Base-by-base conservation (phyloP, 92 coral and sea anemone genomes). In the Palythoa grandiflora region DNA sequence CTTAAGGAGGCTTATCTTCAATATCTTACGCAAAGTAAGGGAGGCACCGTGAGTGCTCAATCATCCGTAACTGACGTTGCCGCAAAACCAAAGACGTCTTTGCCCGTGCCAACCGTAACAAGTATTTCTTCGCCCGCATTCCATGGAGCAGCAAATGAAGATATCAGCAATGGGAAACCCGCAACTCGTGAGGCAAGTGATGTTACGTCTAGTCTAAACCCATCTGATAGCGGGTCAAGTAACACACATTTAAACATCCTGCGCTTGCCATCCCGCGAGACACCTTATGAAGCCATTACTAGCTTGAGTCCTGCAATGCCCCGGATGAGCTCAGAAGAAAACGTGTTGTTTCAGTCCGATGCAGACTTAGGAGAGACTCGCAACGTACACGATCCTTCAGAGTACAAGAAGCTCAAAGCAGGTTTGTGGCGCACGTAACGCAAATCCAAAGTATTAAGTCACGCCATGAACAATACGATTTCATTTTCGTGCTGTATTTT, bases 331-430 rank as follows among this genome's bases (percentile, higher is more conserved):
- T 89, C 95, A 28, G 79, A 88, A 5, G 96, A 91, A 47, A 95
- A 95, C 84, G 98, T 95, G 35, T 77, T 95, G 52, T 95, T 94
- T 70, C 94, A 95, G 89, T 95, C 98, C 3, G 94, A 92, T 71
- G 87, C 92, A 61, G 93, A 91, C 38, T 80, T 95, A 57, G 98
- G 94, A 4, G 88, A 89, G 14, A 91, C 96, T 21, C 88, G 94
- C 17, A 91, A 93, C 85, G 79, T 48, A 47, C 91, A 91, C 51
- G 92, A 90, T 19, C 68, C 83, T 7, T 68, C 83, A n/a, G 92
- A 87, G 75, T 92, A 89, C 38, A 76, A 83, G 61, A 92, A 94
- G 60, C 75, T 95, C 61, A 90, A 95, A 88, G 96, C 91, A 90
- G 98, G 95, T 93, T 44, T 15, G 75, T 66, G 15, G 15, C 16